These are phyloP conservation scores for Leptobrachium leishanense DNA, from an alignment of 2,113 vertebrate genomes.

Conservation along the genomic window DNA sequence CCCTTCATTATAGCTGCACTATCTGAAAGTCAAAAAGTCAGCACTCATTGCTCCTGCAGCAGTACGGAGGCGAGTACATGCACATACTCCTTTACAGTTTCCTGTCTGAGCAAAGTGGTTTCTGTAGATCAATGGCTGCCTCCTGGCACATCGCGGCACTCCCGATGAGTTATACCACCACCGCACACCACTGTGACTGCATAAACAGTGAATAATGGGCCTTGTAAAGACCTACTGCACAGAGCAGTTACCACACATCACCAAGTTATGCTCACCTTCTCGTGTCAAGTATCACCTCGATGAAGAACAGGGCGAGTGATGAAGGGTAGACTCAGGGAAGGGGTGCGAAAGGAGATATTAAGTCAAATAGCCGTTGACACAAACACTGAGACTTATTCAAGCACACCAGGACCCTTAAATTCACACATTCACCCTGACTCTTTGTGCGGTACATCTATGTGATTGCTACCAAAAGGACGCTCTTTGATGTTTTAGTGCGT, in stretches of 20 bases:
- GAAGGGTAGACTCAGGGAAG: too few species aligned
- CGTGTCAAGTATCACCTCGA: not conserved
- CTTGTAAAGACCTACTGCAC: slow-evolving; percentile 59
- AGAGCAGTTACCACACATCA: slow-evolving; percentile 65
- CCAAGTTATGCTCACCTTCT: slow-evolving; percentile 70
- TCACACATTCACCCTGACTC: too few species aligned
- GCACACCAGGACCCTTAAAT: too few species aligned
- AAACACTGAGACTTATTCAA: too few species aligned
- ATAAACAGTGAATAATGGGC: slow-evolving; percentile 70
- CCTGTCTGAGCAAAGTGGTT: not conserved
- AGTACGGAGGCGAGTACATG: not conserved
- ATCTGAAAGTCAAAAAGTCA: not conserved
- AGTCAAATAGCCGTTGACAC: too few species aligned
- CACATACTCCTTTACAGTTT: not conserved
- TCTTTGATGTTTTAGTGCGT: too few species aligned
- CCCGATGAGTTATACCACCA: slow-evolving; percentile 65
- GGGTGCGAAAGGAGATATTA: too few species aligned
- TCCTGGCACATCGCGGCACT: slow-evolving; percentile 73
- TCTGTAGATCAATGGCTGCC: slow-evolving; percentile 70
- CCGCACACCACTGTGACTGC: slow-evolving; percentile 68
- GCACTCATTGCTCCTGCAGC: not conserved
- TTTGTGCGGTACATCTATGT: too few species aligned
- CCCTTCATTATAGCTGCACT: not conserved
- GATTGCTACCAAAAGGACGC: too few species aligned
- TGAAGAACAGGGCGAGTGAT: too few species aligned